Base-by-base conservation (phyloP, 2,888 invertebrate genomes). In the Cryptocheilus praepositus region DNA sequence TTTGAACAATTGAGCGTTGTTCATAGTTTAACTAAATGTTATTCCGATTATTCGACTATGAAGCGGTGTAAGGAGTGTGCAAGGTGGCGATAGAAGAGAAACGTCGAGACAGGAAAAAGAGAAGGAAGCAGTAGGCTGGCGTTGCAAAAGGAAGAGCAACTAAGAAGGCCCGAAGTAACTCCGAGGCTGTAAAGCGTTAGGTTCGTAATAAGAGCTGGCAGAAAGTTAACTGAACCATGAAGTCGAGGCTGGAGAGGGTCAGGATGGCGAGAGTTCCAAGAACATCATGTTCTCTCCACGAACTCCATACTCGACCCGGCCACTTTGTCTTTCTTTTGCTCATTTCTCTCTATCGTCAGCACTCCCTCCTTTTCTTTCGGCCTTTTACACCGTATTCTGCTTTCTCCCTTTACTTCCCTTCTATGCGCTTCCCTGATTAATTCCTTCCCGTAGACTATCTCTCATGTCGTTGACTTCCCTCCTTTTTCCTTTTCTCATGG, bases 151-250 rank as follows among this genome's bases (percentile, higher is more conserved):
- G 61, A 55, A 54, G 61, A 44, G 60, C 25, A 49, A 67, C 54
- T 49, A 58, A 70, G 73, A 56, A 61, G 13, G 46, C 55, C 65
- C 19, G 19, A 49, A 16, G 49, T 49, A 18, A 18, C 16, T 49
- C 55, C 71, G 68, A 71, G 73, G 70, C 72, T 77, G 77, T 76
- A 75, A 81, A 81, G 76, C 81, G 82, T 76, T 74, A 73, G 70
- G 69, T 70, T 71, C 72, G 77, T 81, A 83, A 83, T 80, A 82
- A 81, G 81, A 81, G 78, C 70, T 77, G 80, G 83, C 82, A 77
- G 82, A 82, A 81, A 85, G 82, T 85, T 82, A 84, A 82, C 81
- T 81, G 84, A 85, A 84, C 79, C 81, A 71, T 82, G 81, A 85
- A 83, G 78, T 68, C 71, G 73, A 71, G 71, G 60, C 73, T 67